Percentiles rank a stretch among this genome's conserved stretches.
phyloP scores from a whole-genome alignment of 2,797 vertebrate species.

The Chelidonichthys spinosus region DNA sequence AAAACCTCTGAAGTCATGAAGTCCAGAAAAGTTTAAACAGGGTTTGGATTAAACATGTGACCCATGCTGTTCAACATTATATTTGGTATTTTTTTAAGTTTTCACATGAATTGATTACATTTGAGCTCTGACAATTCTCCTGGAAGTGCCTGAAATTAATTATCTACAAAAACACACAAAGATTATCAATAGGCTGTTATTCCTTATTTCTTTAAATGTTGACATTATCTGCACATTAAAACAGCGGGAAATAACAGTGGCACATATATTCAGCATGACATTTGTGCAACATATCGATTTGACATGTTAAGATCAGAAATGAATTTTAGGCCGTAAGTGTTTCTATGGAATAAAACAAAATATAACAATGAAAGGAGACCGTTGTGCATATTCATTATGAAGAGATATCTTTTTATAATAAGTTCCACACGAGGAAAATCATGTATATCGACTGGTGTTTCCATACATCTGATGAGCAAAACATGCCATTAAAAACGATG shows the following conservation, averaged over 20 bases:
- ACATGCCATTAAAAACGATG: slow-evolving; percentile 11
- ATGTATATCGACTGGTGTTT: not conserved
- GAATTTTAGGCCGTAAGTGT: not conserved
- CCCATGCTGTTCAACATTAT: not conserved
- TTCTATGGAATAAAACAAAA: not conserved
- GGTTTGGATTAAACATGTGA: not conserved
- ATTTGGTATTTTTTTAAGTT: not conserved
- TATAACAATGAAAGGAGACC: not conserved
- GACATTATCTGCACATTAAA: not conserved
- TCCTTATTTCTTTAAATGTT: not conserved
- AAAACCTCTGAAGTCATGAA: not conserved
- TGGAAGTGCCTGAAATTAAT: not conserved
- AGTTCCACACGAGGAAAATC: not conserved
- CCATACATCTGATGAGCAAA: not conserved
- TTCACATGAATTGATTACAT: not conserved
- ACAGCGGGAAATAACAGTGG: not conserved
- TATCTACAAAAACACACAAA: not conserved
- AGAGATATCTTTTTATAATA: not conserved
- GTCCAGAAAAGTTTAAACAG: not conserved
- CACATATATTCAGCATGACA: too few species aligned
- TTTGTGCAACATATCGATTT: not conserved
- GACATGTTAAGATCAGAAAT: not conserved
- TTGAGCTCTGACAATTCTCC: not conserved
- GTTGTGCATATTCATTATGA: not conserved
- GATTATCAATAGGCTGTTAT: not conserved